Base-by-base conservation (phyloP, 2,888 invertebrate genomes). In the Agonopterix alstromeriana region DNA sequence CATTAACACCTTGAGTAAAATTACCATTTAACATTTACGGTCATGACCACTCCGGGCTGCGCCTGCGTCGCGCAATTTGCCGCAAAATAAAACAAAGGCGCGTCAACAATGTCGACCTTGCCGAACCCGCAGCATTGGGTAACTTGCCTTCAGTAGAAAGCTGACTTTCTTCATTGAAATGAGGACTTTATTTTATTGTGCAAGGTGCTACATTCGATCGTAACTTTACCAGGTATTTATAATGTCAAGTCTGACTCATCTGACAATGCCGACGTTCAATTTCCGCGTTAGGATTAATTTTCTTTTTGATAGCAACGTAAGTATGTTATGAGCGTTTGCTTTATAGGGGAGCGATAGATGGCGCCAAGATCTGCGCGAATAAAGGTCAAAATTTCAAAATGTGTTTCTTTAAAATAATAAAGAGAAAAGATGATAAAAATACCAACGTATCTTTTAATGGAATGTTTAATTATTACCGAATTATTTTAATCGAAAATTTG, bases 81-180 rank as follows among this genome's bases (percentile, higher is more conserved):
- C 50, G 58, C 57, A 52, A 63, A 67, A 65, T 65, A 65, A 73
- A 74, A 75, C 72, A 77, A 79, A 73, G 65, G 65, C 52, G 58
- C 63, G 65, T 70, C 67, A 68, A 73, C 67, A 72, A 61, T 56
- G 58, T 52, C 65, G 73, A 73, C 77, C 76, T 76, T 75, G 73
- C 49, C 48, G 47, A 59, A 55, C 65, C 58, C 56, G 63, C 57
- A 56, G 55, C 50, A 43, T 72, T 69, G 55, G 56, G 62, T 57
- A 71, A 70, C 54, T 55, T 46, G 27, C 42, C 44, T 54, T 57
- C 48, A 48, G 57, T 77, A 75, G 80, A 79, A 83, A 84, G 81
- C 65, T 53, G 53, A 69, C 77, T 81, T 82, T 82, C 78, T 71
- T 80, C 56, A 59, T 56, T 57, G 52, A 52, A 55, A 48, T 46